These are phyloP conservation scores for Pterocles gutturalis DNA, from an alignment of 2,113 vertebrate genomes.

Conservation along the genomic window DNA sequence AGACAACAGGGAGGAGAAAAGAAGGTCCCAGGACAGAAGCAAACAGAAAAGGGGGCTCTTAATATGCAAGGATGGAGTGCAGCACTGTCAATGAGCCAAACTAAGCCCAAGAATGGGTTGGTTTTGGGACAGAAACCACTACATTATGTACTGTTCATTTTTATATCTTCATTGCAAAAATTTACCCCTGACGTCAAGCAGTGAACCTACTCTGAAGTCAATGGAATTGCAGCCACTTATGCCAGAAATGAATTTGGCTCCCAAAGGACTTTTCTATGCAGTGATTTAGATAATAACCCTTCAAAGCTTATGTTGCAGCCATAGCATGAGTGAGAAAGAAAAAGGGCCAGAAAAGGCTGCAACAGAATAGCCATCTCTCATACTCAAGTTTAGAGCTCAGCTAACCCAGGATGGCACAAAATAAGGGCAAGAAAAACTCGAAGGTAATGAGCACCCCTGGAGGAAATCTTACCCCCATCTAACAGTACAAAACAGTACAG, in stretches of 20 bases:
- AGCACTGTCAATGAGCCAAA: neutral
- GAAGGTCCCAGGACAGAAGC: neutral
- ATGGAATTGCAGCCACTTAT: constrained; percentile 19
- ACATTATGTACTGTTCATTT: neutral
- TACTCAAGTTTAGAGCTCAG: neutral
- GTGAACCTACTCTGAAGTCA: constrained; percentile 23
- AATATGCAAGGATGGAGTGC: neutral
- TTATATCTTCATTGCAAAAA: constrained; percentile 36
- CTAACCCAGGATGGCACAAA: neutral
- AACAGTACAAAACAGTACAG: neutral
- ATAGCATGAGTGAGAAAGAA: neutral
- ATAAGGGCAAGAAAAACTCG: neutral
- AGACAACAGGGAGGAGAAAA: neutral
- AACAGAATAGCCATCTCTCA: neutral
- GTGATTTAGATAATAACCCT: constrained; percentile 11
- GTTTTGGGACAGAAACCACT: neutral
- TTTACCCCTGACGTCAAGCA: neutral
- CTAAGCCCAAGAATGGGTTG: neutral
- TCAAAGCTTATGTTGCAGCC: neutral
- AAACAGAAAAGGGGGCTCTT: neutral
- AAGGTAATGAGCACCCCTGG: neutral
- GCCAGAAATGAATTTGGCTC: constrained; percentile 23
- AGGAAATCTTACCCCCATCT: neutral
- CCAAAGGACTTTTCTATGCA: neutral
- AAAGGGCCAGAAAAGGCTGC: neutral